Percentiles rank a stretch among this genome's conserved stretches.
phyloP scores from a whole-genome alignment of 2,888 invertebrate genomes.

The Serripes groenlandicus region DNA sequence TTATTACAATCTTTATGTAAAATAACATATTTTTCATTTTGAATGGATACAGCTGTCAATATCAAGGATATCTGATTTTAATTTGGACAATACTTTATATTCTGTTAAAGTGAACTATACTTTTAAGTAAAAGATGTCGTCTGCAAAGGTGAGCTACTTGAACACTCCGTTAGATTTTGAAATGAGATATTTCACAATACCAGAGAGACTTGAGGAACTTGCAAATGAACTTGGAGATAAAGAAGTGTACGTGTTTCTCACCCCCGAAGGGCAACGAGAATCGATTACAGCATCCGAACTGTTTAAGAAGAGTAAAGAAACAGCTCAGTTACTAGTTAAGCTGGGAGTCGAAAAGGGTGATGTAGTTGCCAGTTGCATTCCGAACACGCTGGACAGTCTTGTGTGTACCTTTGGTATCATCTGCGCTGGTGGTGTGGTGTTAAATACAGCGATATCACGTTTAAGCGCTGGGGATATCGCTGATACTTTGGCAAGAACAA shows the following conservation, averaged over 20 bases:
- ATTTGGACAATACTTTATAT: not conserved
- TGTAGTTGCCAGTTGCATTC: conserved; percentile 41
- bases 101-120: not conserved
- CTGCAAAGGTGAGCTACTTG: conserved; percentile 25
- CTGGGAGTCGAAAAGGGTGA: conserved; percentile 47
- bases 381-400: conserved; percentile 43
- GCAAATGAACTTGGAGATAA: conserved; percentile 31
- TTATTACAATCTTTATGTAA: too few species aligned
- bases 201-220: conserved; percentile 15
- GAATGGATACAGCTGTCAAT: not conserved
- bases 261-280: conserved; percentile 31
- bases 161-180: conserved; percentile 24
- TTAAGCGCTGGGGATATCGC: conserved; percentile 29
- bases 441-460: conserved; percentile 11
- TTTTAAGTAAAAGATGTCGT: not conserved
- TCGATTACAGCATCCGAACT: conserved; percentile 30
- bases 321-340: conserved; percentile 29
- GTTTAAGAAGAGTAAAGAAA: not conserved
- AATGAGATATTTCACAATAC: conserved; percentile 27
- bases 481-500: not conserved
- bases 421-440: conserved; percentile 25
- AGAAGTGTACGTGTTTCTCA: conserved; percentile 46
- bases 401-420: conserved; percentile 44
- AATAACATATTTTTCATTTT: too few species aligned
- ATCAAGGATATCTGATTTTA: not conserved